Evolutionary conservation across 2,888 invertebrate species (phyloP).

Genomic region (Archips crataeganus): DNA sequence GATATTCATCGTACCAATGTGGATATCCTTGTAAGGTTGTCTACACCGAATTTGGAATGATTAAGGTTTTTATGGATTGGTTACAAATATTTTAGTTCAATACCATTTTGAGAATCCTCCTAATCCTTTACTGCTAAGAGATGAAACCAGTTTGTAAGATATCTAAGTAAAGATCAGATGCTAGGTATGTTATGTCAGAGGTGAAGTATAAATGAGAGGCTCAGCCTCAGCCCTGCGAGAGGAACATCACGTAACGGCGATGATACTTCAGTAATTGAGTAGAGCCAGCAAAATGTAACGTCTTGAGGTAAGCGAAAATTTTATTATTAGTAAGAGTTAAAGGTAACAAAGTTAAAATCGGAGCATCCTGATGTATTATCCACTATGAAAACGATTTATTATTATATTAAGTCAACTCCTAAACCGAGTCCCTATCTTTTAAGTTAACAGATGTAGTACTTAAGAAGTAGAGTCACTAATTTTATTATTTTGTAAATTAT

Average conservation of each 20-base stretch:
- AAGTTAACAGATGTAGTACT: too few species aligned
- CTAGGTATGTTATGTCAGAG: constrained; percentile 38
- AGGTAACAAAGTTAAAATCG: too few species aligned
- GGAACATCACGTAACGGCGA: constrained; percentile 47
- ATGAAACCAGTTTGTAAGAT: background rate
- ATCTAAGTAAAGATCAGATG: background rate
- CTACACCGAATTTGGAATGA: constrained; percentile 4
- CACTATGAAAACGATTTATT: too few species aligned
- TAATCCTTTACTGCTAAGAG: background rate
- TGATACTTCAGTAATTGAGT: constrained; percentile 33
- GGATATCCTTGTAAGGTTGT: constrained; percentile 19
- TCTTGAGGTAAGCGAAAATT: background rate
- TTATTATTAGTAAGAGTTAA: background rate
- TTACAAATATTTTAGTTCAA: background rate
- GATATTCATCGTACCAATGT: background rate
- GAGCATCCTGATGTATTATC: too few species aligned
- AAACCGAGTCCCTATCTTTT: too few species aligned
- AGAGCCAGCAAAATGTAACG: constrained; percentile 12
- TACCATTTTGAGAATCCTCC: background rate
- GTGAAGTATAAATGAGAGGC: constrained; percentile 28
- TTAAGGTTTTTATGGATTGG: constrained; percentile 9
- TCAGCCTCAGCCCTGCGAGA: constrained; percentile 53
- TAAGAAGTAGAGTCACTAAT: too few species aligned
- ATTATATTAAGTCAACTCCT: too few species aligned
- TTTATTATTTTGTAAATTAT: too few species aligned